Percentiles rank a stretch among this genome's conserved stretches.
These are phyloP conservation scores for Falco naumanni DNA, from an alignment of 2,797 vertebrate genomes.

Conservation along the genomic window DNA sequence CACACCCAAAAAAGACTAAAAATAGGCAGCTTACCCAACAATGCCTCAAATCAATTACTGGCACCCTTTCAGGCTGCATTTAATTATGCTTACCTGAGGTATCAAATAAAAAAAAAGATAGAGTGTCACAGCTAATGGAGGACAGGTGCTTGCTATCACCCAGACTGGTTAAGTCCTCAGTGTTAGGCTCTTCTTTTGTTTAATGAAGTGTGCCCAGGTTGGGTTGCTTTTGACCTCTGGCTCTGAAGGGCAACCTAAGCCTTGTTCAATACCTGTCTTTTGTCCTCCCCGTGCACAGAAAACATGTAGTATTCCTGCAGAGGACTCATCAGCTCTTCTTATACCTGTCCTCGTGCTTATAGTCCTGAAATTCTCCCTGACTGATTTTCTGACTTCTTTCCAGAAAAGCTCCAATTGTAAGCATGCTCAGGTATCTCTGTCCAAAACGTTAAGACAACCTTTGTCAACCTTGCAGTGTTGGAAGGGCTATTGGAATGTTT, in stretches of 20 bases:
- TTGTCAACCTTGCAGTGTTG: neutral
- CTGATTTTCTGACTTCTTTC: neutral
- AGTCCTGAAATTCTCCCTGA: neutral
- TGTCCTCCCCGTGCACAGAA: neutral
- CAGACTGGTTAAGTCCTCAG: neutral
- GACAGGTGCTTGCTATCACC: neutral
- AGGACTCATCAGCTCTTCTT: neutral
- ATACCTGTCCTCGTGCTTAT: neutral
- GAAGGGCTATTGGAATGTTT: neutral
- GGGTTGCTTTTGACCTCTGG: neutral
- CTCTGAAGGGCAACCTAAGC: neutral
- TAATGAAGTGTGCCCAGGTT: neutral
- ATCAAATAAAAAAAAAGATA: neutral
- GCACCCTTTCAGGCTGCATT: neutral
- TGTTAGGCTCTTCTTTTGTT: neutral
- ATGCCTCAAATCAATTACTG: neutral
- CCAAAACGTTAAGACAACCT: neutral
- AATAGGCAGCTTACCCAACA: neutral
- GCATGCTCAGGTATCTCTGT: neutral
- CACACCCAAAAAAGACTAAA: neutral
- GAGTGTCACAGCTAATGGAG: neutral
- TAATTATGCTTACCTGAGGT: neutral
- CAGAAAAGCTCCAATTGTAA: neutral
- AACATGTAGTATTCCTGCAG: neutral
- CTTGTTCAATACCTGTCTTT: neutral